Base-by-base conservation (phyloP, 2,888 invertebrate species). In the Drosophila kanekoi region DNA sequence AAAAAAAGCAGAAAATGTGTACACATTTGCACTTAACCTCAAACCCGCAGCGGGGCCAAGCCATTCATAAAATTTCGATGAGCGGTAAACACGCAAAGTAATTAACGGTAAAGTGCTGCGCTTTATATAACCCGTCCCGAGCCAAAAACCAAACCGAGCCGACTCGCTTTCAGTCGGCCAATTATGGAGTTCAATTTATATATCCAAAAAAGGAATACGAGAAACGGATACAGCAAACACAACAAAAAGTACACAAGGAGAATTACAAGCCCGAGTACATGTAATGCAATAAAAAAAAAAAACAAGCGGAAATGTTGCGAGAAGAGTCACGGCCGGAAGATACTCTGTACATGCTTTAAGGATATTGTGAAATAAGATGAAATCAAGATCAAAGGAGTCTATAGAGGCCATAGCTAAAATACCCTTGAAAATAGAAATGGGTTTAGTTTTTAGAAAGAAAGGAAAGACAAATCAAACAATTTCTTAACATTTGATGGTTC, bases 81-180 rank as follows among this genome's bases (percentile, higher is more conserved):
- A 82, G 87, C 85, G 79, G 82, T 80, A 84, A 87, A 78, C 87
- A 85, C 82, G 82, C 85, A 73, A 82, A 85, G 85, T 86, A 86
- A 86, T 86, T 86, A 87, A 87, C 80, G 85, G 59, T 67, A 77
- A 87, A 86, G 85, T 81, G 78, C 85, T 71, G 59, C 37, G 64
- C 83, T 85, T 79, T 77, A 75, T 79, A 75, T 44, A 43, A 8
- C 44, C 41, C 23, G 6, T 38, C 5, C 41, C 44, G 48, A 45
- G 35, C 35, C 38, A 60, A 59, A 59, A 47, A 23, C 56, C 56
- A 37, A 70, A 44, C 37, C 48, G 48, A 47, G 57, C 61, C 51
- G 45, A 53, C 47, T 68, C 49, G 62, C 61, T 85, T 77, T 75
- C 76, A 81, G 79, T 84, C 77, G 75, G 81, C 79, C 82, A 87